These are phyloP conservation scores for Plumapathes pennacea DNA, from an alignment of 92 coral and sea anemone genomes.

Conservation along the genomic window DNA sequence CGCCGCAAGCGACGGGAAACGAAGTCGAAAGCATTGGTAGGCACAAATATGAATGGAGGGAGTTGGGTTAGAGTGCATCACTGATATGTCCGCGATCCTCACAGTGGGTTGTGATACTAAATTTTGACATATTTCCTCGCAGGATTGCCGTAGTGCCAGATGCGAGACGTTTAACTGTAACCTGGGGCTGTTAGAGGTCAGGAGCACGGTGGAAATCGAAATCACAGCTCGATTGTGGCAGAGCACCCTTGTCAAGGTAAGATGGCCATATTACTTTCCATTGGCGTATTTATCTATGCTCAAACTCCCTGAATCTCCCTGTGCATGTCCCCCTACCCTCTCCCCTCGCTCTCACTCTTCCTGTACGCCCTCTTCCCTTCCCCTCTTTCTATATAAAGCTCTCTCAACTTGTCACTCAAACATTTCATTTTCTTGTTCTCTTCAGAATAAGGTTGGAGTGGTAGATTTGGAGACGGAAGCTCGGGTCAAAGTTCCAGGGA, in stretches of 20 bases:
- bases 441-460: constrained; percentile 23
- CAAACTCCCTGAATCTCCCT: neutral
- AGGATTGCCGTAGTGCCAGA: constrained; percentile 47
- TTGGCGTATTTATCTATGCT: neutral
- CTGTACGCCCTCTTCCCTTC: neutral
- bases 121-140: neutral
- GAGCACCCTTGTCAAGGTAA: constrained; percentile 55
- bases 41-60: no score
- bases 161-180: constrained; percentile 48
- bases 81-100: no score
- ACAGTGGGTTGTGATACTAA: no score
- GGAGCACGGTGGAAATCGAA: constrained; percentile 59
- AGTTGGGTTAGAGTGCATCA: no score
- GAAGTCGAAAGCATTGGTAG: no score
- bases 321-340: neutral
- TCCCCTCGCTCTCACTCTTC: neutral
- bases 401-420: neutral
- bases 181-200: constrained; percentile 52
- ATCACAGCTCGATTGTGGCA: constrained; percentile 63
- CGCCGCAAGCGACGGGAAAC: no score
- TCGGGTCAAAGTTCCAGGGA: constrained; percentile 14
- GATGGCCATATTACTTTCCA: no score
- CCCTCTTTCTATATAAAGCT: neutral
- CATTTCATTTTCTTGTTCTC: neutral
- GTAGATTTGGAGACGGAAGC: constrained; percentile 46